A percentile compares a stretch with the other conserved stretches of the same genome.
phyloP scores from a whole-genome alignment of 1,140 invertebrate genomes.

The Drosophila athabasca region DNA sequence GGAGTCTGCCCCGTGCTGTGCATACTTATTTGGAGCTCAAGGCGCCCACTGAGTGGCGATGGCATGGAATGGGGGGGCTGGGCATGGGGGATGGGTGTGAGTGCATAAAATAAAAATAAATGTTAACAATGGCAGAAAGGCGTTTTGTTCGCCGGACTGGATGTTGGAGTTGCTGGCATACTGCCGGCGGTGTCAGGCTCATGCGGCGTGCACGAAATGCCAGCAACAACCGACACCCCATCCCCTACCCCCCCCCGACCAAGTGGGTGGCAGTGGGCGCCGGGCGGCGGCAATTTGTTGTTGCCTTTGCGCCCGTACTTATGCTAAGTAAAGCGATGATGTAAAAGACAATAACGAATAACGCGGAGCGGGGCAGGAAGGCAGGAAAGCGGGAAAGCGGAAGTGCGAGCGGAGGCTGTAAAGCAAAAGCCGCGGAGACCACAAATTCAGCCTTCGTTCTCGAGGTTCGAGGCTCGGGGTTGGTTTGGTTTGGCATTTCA shows the following conservation, averaged over 20 bases:
- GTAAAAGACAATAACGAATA: conserved; percentile 80
- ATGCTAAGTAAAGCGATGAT: conserved; percentile 81
- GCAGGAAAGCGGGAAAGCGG: not conserved
- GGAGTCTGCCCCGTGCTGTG: conserved; percentile 72
- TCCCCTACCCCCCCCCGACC: too few species aligned
- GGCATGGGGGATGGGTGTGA: conserved; percentile 39
- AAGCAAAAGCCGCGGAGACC: conserved; percentile 60
- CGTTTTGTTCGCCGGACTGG: conserved; percentile 53
- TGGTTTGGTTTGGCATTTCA: conserved; percentile 61
- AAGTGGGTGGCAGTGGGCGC: not conserved
- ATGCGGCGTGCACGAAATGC: conserved; percentile 64
- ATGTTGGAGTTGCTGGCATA: conserved; percentile 33
- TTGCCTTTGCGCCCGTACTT: conserved; percentile 65
- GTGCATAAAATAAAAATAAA: conserved; percentile 82
- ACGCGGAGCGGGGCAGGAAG: conserved; percentile 15
- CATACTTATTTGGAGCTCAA: conserved; percentile 80
- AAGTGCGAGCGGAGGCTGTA: not conserved
- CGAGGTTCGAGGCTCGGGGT: not conserved
- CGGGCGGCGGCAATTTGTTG: conserved; percentile 65
- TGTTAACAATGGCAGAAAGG: conserved; percentile 77
- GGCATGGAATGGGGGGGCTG: not conserved
- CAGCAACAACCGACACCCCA: conserved; percentile 30
- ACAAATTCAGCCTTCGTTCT: conserved; percentile 60
- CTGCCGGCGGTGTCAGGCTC: conserved; percentile 62
- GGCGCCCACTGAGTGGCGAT: conserved; percentile 33